Percentiles rank a stretch among this genome's conserved stretches.
phyloP scores from a whole-genome alignment of 2,797 vertebrate genomes.

The Artibeus jamaicensis region DNA sequence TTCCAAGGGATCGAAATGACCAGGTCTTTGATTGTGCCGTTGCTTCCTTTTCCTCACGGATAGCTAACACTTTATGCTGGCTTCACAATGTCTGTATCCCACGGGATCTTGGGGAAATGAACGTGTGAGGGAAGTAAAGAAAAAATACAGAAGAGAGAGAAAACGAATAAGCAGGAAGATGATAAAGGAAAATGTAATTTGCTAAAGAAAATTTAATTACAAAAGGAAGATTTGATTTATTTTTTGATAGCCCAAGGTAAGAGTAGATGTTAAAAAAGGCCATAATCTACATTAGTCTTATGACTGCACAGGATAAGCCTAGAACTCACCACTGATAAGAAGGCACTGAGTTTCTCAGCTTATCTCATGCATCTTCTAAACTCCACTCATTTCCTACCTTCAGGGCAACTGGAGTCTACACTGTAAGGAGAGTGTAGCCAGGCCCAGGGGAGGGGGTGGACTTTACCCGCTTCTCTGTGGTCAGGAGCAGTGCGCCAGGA shows the following conservation, averaged over 20 bases:
- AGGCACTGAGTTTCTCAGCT: not conserved
- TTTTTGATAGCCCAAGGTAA: not conserved
- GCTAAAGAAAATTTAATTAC: not conserved
- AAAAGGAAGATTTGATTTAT: not conserved
- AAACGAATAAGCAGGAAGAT: not conserved
- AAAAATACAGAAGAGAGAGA: not conserved
- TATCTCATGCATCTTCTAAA: not conserved
- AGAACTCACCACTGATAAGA: not conserved
- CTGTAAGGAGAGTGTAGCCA: not conserved
- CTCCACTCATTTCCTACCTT: not conserved
- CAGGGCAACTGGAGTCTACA: not conserved
- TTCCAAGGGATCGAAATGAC: not conserved
- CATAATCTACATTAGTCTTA: not conserved
- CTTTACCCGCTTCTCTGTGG: not conserved
- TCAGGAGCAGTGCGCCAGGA: not conserved
- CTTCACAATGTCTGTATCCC: not conserved
- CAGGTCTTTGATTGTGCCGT: not conserved
- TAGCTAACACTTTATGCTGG: not conserved
- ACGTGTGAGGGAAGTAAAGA: not conserved
- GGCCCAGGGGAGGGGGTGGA: not conserved
- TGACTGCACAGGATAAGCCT: not conserved
- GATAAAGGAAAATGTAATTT: not conserved
- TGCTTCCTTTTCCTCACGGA: not conserved
- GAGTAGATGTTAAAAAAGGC: not conserved
- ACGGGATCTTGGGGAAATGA: not conserved